A percentile compares a stretch with the other conserved stretches of the same genome.
phyloP scores from a whole-genome alignment of 2,113 vertebrate genomes.

The Neolamprologus cancellatus region DNA sequence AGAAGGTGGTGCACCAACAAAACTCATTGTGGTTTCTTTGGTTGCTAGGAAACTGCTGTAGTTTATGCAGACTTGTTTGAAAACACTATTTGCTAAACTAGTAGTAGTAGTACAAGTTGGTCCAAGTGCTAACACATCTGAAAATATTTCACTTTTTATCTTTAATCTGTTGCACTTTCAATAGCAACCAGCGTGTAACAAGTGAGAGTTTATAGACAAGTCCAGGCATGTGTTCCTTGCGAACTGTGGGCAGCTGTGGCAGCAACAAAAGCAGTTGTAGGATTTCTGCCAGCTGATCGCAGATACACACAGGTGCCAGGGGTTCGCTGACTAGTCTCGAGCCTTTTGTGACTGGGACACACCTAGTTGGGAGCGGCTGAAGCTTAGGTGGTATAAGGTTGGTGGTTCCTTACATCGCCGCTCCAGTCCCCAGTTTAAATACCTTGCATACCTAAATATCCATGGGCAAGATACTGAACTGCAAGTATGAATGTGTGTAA shows the following conservation, averaged over 20 bases:
- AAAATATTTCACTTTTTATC: neutral
- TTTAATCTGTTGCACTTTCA: neutral
- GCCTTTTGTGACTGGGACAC: neutral
- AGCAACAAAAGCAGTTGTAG: neutral
- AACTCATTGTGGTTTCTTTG: neutral
- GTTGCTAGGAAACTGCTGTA: neutral
- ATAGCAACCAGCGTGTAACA: neutral
- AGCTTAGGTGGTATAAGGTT: neutral
- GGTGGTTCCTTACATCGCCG: neutral
- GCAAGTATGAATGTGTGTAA: neutral
- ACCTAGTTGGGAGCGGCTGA: neutral
- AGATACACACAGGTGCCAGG: neutral
- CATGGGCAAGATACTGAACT: neutral
- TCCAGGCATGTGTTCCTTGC: neutral
- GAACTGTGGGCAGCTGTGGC: neutral
- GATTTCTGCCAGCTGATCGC: neutral
- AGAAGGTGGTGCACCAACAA: neutral
- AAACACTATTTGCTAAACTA: neutral
- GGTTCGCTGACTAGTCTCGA: accelerated
- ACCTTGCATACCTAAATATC: neutral
- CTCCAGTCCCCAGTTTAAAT: neutral
- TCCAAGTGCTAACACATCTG: neutral
- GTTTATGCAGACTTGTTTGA: neutral
- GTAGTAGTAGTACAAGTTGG: neutral
- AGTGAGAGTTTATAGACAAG: neutral